Evolutionary conservation across 2,113 vertebrate genomes (phyloP), one percentile per base, ranked within the genome.

Genomic region (Triplophysa rosa): DNA sequence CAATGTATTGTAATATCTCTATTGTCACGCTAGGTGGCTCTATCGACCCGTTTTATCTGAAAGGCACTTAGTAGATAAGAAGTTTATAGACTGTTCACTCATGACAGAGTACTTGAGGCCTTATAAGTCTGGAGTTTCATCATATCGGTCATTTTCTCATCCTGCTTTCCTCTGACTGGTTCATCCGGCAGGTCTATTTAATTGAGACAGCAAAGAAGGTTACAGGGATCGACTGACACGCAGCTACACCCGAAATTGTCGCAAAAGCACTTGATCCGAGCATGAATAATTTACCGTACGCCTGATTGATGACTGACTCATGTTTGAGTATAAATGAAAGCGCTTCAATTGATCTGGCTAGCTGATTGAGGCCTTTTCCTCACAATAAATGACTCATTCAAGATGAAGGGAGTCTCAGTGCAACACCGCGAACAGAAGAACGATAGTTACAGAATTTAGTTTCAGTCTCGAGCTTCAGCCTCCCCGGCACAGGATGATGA

Each of bases 1-100:
- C 21, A 29, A 42, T 8, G 14, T 76, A 16, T 52, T 93, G 91
- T 85, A 91, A 88, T 90, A 83, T 79, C 85, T 70, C 6, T 66
- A 19, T 19, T 56, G 58, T 65, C 71, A 80, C 90, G 66, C 87
- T 91, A 92, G 91, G 84, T 90, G 91, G 92, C 86, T 82, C 89
- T 82, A 84, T 78, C 56, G 9, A 74, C 82, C 84, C 64, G 54
- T 14, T 54, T 37, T 14, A 21, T 26, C 2, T 8, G 8, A 33
- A 6, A 42, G 33, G 19, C 3, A 13, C 10, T 37, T 58, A 21
- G 19, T 37, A 71, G 29, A 71, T 37, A 71, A 58, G 19, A 21
- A 4, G 26, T 59, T 68, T 26, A 26, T 42, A 23, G n/a, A 54
- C 54, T 24, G 54, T 59, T 72, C 59, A 61, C 12, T 24, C 54